These are phyloP conservation scores for Aspidiotus destructor DNA, from an alignment of 2,888 invertebrate species.

Conservation along the genomic window DNA sequence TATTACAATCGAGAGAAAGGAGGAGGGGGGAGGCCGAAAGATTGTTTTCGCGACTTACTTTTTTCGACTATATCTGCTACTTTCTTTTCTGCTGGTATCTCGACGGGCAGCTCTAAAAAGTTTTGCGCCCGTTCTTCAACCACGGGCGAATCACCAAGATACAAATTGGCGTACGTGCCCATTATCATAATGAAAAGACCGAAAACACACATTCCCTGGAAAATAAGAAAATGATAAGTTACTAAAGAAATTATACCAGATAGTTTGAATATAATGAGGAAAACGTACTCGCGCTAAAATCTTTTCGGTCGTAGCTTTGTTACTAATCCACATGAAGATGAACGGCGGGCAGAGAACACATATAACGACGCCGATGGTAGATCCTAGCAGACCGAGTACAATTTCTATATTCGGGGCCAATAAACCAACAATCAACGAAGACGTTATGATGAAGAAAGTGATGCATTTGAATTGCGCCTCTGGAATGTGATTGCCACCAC, in stretches of 20 bases:
- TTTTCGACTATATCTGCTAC: not conserved
- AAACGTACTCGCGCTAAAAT: slow-evolving; percentile 63
- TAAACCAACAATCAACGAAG: slow-evolving; percentile 69
- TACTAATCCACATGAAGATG: slow-evolving; percentile 74
- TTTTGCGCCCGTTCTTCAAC: not conserved
- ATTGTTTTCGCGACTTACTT: not conserved
- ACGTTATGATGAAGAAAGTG: slow-evolving; percentile 66
- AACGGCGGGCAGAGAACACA: slow-evolving; percentile 88
- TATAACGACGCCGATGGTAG: slow-evolving; percentile 87
- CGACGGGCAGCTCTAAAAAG: not conserved
- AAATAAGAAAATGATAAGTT: slow-evolving; percentile 35
- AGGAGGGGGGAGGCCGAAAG: not conserved
- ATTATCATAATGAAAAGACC: slow-evolving; percentile 81
- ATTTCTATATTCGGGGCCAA: slow-evolving; percentile 89
- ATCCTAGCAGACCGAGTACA: slow-evolving; percentile 85
- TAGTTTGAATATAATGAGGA: not conserved
- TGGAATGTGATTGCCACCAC: slow-evolving; percentile 58
- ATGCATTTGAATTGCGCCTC: slow-evolving; percentile 71
- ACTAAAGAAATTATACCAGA: not conserved
- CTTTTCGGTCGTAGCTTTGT: slow-evolving; percentile 74
- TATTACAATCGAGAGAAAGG: not conserved
- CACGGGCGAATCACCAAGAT: slow-evolving; percentile 44
- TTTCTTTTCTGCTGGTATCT: slow-evolving; percentile 7
- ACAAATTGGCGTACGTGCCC: slow-evolving; percentile 81
- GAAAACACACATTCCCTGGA: slow-evolving; percentile 63